These are phyloP conservation scores for Trichoplax adhaerens DNA, from an alignment of 37 sponge, comb jelly and placozoan species.

Conservation along the genomic window DNA sequence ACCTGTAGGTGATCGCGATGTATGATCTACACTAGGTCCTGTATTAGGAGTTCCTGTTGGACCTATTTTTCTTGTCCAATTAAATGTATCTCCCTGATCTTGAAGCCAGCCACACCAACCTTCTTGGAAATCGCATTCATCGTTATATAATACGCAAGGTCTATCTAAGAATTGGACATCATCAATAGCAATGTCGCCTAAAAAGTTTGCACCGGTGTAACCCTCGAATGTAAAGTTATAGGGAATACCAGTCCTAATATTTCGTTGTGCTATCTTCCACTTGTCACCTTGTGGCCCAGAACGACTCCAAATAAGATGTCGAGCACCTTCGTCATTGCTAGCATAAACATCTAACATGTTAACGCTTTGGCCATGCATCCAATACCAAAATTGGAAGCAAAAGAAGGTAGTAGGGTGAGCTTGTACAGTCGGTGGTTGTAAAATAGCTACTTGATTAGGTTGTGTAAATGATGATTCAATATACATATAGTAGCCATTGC, in stretches of 20 bases:
- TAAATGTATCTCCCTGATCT: background rate
- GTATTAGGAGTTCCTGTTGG: background rate
- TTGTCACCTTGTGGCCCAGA: too few relatives aligned
- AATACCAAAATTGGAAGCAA: too few relatives aligned
- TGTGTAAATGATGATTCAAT: conserved; percentile 24
- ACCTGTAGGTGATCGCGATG: background rate
- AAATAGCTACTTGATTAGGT: background rate
- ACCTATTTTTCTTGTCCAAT: background rate
- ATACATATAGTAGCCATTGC: conserved; percentile 23
- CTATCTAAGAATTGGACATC: background rate
- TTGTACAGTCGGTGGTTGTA: too few relatives aligned
- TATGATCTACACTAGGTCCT: conserved; percentile 6
- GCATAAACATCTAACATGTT: too few relatives aligned
- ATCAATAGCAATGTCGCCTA: conserved; percentile 2
- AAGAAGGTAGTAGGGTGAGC: too few relatives aligned
- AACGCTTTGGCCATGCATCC: too few relatives aligned
- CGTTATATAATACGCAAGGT: background rate
- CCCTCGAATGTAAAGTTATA: background rate
- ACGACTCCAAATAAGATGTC: too few relatives aligned
- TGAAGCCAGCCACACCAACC: conserved; percentile 1
- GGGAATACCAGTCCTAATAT: background rate
- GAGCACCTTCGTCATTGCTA: too few relatives aligned
- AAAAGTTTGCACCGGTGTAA: background rate
- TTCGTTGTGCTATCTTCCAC: too few relatives aligned
- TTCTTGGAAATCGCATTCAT: background rate